These are phyloP conservation scores for Cichlasoma orientale DNA, from an alignment of 2,797 vertebrate species.

Conservation along the genomic window DNA sequence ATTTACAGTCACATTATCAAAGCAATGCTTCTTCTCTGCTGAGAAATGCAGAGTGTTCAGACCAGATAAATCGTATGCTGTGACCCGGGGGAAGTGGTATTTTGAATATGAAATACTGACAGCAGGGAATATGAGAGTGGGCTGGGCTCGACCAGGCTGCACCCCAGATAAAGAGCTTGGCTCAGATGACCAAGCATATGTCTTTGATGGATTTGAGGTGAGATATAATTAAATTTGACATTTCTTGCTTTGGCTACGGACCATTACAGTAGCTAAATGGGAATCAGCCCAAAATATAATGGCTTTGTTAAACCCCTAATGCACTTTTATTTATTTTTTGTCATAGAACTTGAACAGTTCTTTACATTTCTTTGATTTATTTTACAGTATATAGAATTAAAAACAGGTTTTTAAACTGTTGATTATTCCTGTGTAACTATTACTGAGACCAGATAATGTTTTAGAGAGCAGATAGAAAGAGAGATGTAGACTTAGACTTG, in stretches of 20 bases:
- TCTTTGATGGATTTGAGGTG: conserved; percentile 94
- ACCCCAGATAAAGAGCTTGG: conserved; percentile 88
- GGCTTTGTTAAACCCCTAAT: not conserved
- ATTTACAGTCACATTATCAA: conserved; percentile 60
- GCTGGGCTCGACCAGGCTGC: conserved; percentile 89
- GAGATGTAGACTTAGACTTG: not conserved
- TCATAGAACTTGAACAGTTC: too few species aligned
- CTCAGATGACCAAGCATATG: conserved; percentile 89
- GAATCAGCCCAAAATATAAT: not conserved
- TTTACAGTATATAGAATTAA: not conserved
- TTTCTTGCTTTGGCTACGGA: not conserved
- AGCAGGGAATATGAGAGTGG: conserved; percentile 90
- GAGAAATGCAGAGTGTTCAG: conserved; percentile 90
- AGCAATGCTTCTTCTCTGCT: conserved; percentile 57
- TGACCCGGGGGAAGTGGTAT: conserved; percentile 93
- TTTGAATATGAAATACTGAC: conserved; percentile 93
- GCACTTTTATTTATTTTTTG: not conserved
- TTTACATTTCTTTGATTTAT: too few species aligned
- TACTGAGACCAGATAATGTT: not conserved
- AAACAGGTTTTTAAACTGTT: not conserved
- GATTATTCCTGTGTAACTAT: not conserved
- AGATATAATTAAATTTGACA: conserved; percentile 41
- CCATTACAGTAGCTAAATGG: not conserved
- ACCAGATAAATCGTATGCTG: conserved; percentile 88
- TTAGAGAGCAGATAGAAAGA: not conserved